Percentiles rank a stretch among this genome's conserved stretches.
Evolutionary conservation across 2,797 vertebrate species (phyloP).

Genomic region (Avahi laniger): DNA sequence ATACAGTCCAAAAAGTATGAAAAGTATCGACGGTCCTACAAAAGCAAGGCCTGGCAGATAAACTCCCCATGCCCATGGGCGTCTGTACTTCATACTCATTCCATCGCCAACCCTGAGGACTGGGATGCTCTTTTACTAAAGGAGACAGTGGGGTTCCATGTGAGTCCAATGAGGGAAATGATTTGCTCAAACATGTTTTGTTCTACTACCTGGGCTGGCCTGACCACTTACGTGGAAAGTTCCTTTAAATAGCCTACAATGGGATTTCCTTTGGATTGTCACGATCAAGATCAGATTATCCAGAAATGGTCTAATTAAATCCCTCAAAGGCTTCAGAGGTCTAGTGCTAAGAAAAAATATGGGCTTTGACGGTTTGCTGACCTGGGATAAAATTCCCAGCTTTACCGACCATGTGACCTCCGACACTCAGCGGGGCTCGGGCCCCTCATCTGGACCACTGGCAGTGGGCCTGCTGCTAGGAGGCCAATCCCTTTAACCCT

Average conservation of each 20-base stretch:
- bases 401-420: neutral
- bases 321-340: neutral
- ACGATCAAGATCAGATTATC: neutral
- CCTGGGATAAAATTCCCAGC: neutral
- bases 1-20: neutral
- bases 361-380: neutral
- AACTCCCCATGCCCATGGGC: accelerated
- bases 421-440: accelerated
- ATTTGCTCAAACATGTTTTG: neutral
- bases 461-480: neutral
- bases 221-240: neutral
- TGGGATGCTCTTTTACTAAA: neutral
- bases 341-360: neutral
- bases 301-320: neutral
- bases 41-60: neutral
- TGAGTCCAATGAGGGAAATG: neutral
- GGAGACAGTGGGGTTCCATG: neutral
- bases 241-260: neutral
- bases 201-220: neutral
- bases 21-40: neutral
- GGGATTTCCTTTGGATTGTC: neutral
- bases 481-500: accelerated
- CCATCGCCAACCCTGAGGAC: neutral
- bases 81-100: neutral
- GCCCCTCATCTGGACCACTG: accelerated